Base-by-base conservation (phyloP, 2,113 vertebrate genomes). In the Lophotis ruficrista region DNA sequence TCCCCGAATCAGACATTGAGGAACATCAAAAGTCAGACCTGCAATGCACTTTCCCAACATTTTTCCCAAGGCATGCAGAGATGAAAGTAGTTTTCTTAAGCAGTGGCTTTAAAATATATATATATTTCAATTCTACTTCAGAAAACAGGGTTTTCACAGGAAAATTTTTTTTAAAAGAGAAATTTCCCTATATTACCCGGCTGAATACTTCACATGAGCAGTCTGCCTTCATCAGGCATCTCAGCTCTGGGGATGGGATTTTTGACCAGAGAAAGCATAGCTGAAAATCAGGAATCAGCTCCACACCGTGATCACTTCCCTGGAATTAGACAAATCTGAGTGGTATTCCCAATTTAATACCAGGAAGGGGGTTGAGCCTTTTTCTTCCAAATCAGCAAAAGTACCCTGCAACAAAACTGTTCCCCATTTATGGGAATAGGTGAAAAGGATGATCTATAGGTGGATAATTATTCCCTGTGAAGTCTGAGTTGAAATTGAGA, bases 361-460 rank as follows among this genome's bases (percentile, higher is more conserved):
- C 62, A 51, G 61, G 51, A 58, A 82, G 41, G 11, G 12, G 25
- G 9, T 6, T 71, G 53, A 79, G 5, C 10, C 8, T 96, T 88
- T 69, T 38, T 57, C 25, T 47, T 89, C 18, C 56, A 35, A 31
- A 43, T 30, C 35, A 79, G 5, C 60, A 31, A 3, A 64, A 69
- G 11, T 7, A 56, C 6, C 81, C 45, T 24, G 7, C 19, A 50
- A 10, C 19, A 43, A 22, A 86, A 14, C 10, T 8, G 27, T 18
- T 82, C 28, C 28, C 4, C 21, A 5, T 43, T 23, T 20, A 13
- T 0, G 1, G n/a, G 24, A 47, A 20, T 2, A 17, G 14, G 10
- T 15, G 16, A 50, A 45, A 58, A 90, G 24, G 37, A 14, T 53
- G 25, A 75, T 13, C 22, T 17, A 1, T 2, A 17, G 35, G 33